Evolutionary conservation across 1,140 invertebrate species (phyloP).

Genomic region (Pseudobourletiella spinata): DNA sequence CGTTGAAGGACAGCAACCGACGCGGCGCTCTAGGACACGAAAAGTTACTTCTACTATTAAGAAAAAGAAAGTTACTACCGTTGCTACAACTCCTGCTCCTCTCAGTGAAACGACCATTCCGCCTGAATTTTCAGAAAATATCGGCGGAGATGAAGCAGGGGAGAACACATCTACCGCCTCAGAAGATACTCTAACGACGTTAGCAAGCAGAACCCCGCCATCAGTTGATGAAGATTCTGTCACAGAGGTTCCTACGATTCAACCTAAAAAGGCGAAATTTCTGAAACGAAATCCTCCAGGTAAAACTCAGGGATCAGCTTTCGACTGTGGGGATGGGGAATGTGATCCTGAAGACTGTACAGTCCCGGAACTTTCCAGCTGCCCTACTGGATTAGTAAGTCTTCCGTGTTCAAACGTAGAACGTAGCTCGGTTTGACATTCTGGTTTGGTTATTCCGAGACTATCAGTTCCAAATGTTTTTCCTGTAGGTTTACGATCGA

Average conservation of each 20-base stretch:
- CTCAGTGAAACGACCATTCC: background rate
- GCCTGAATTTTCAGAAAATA: background rate
- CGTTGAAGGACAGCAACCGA: background rate
- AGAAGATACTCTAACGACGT: background rate
- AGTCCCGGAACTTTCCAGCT: constrained; percentile 36
- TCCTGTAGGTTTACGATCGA: constrained; percentile 43
- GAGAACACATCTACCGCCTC: background rate
- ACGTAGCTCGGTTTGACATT: background rate
- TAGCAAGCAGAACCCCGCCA: background rate
- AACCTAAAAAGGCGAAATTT: background rate
- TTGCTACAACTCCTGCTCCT: background rate
- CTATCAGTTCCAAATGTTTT: background rate
- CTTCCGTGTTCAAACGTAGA: background rate
- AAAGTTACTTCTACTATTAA: constrained; percentile 1
- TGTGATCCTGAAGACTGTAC: constrained; percentile 38
- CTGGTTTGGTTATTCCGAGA: background rate
- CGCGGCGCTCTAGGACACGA: background rate
- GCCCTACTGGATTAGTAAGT: constrained; percentile 41
- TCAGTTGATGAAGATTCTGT: too few species aligned
- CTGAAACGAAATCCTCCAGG: background rate
- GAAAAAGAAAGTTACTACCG: constrained; percentile 13
- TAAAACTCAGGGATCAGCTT: background rate
- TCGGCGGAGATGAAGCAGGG: background rate
- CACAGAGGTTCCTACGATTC: too few species aligned
- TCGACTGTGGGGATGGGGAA: constrained; percentile 20